Conservation (phyloP, 2,113 vertebrate species). For the Sapajus apella region DNA sequence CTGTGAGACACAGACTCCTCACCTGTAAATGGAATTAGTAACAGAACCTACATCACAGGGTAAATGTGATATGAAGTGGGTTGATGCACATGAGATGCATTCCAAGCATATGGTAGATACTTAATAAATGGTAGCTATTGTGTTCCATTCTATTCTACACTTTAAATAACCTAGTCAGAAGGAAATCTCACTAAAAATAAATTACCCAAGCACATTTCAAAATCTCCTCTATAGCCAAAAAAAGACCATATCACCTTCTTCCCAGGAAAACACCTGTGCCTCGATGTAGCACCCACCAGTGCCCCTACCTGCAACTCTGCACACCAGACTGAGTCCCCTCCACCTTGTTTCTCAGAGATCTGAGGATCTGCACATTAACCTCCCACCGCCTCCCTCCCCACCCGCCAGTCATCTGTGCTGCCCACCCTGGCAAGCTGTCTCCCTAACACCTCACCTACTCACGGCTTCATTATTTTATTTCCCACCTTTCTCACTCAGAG, state of each 20-base stretch:
- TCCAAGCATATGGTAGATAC: background rate
- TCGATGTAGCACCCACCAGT: background rate
- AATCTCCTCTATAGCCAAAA: background rate
- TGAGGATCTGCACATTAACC: background rate
- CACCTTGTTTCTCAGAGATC: background rate
- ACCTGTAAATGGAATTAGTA: background rate
- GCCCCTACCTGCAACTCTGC: background rate
- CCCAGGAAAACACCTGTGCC: background rate
- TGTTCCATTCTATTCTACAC: background rate
- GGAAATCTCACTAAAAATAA: background rate
- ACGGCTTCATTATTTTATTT: background rate
- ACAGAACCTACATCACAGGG: background rate
- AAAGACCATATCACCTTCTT: background rate
- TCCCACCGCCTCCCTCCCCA: slow-evolving; percentile 9
- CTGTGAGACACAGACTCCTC: background rate
- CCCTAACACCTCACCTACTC: slow-evolving; percentile 53
- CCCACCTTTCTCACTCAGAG: background rate
- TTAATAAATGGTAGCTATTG: background rate
- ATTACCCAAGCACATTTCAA: background rate
- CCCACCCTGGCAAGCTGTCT: slow-evolving; percentile 65
- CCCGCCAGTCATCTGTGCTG: slow-evolving; percentile 51
- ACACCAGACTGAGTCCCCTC: background rate
- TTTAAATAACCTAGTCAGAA: background rate
- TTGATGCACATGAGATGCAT: background rate
- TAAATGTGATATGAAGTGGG: background rate